These are phyloP conservation scores for Planiliza haematocheilus DNA, from an alignment of 2,113 vertebrate genomes.

Conservation along the genomic window DNA sequence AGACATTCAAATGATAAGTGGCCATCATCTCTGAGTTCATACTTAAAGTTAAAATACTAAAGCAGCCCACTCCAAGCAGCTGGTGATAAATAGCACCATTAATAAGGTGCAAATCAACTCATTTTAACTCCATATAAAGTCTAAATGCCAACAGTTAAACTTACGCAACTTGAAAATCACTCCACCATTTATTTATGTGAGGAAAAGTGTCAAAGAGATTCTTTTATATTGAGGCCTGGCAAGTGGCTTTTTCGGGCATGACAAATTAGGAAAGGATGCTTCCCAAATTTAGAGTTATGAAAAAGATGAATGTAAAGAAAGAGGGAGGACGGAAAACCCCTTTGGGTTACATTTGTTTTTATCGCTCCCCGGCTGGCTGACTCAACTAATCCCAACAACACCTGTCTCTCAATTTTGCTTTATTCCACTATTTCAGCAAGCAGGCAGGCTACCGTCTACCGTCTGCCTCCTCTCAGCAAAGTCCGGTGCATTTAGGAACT, in stretches of 20 bases:
- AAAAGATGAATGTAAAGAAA: constrained; percentile 19
- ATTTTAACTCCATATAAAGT: background rate
- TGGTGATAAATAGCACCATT: background rate
- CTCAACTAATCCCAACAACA: constrained; percentile 40
- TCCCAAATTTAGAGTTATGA: constrained; percentile 9
- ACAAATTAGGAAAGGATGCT: background rate
- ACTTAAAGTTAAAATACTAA: background rate
- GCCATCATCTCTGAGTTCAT: background rate
- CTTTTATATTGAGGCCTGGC: background rate
- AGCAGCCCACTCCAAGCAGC: background rate
- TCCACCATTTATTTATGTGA: constrained; percentile 1
- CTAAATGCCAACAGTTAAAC: constrained; percentile 11
- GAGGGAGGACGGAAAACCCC: background rate
- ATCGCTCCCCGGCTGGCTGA: constrained; percentile 36
- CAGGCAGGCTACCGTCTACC: constrained; percentile 17
- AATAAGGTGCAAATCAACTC: background rate
- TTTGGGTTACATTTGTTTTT: constrained; percentile 19
- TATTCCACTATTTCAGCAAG: constrained; percentile 28
- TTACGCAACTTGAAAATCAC: background rate
- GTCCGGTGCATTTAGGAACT: constrained; percentile 25
- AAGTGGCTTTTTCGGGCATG: constrained; percentile 12
- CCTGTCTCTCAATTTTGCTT: constrained; percentile 42
- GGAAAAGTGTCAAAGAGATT: constrained; percentile 5
- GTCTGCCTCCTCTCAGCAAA: constrained; percentile 24
- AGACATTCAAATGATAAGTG: background rate